phyloP scores from a whole-genome alignment of 1,140 invertebrate genomes.

The Ostrea denselamellosa region DNA sequence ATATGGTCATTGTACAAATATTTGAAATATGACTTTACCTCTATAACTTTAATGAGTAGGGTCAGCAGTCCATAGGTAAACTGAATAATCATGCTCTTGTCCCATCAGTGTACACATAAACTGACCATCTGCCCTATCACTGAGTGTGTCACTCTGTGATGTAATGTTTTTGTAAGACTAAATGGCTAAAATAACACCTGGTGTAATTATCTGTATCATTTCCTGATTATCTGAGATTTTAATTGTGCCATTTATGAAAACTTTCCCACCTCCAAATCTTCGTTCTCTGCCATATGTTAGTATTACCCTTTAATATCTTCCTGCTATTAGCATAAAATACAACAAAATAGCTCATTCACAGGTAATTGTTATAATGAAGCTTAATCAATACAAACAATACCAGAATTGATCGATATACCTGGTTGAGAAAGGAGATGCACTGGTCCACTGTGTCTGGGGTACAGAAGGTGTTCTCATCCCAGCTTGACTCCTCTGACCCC shows the following conservation, averaged over 20 bases:
- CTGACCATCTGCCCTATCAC: neutral
- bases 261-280: neutral
- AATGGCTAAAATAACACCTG: neutral
- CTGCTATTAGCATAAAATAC: neutral
- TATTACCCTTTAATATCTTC: neutral
- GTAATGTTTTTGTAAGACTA: constrained; percentile 7
- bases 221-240: neutral
- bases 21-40: neutral
- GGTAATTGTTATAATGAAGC: neutral
- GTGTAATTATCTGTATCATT: neutral
- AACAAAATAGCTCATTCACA: neutral
- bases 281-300: neutral
- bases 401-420: constrained; percentile 51
- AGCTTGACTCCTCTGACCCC: constrained; percentile 8
- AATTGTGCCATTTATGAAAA: neutral
- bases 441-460: constrained; percentile 61
- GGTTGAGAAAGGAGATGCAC: constrained; percentile 64
- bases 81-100: neutral
- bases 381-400: neutral
- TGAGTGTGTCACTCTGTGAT: neutral
- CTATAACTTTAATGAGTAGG: neutral
- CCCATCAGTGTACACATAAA: neutral
- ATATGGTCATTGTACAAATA: no score
- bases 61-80: neutral
- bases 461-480: constrained; percentile 63